Evolutionary conservation across 37 sponge, comb jelly and placozoan genomes (phyloP).

Genomic region (Petrosia ficiformis): DNA sequence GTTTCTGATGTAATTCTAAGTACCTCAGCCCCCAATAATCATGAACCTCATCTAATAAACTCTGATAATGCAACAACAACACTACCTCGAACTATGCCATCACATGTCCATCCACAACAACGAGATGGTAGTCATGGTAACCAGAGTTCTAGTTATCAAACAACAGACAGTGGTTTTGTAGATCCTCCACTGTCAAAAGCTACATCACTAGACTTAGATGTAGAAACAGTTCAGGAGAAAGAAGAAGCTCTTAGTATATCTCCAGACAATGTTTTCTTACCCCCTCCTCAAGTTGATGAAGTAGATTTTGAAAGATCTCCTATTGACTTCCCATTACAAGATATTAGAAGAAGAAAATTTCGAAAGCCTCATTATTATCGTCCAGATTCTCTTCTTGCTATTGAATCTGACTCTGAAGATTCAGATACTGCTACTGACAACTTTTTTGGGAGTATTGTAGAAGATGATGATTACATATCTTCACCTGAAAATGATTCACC

Average conservation of each 20-base stretch:
- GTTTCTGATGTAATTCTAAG: background rate
- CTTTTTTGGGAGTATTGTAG: background rate
- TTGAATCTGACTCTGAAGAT: constrained; percentile 11
- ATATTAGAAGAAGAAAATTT: background rate
- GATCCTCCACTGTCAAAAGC: background rate
- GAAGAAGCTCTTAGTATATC: background rate
- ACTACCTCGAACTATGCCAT: background rate
- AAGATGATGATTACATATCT: background rate
- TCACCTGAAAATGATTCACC: background rate
- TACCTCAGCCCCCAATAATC: background rate
- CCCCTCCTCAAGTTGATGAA: background rate
- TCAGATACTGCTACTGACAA: background rate
- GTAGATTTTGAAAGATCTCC: constrained; percentile 1
- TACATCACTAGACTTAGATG: background rate
- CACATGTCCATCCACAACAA: no score
- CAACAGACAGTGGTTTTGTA: background rate
- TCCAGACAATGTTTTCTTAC: background rate
- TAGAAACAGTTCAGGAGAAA: background rate
- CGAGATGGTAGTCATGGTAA: background rate
- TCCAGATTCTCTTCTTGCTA: background rate
- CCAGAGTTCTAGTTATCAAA: background rate
- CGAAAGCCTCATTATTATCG: background rate
- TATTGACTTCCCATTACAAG: background rate
- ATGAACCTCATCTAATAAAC: background rate
- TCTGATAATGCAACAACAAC: background rate